These are phyloP conservation scores for Clarias laeviceps DNA, from an alignment of 2,797 vertebrate species.

Conservation along the genomic window DNA sequence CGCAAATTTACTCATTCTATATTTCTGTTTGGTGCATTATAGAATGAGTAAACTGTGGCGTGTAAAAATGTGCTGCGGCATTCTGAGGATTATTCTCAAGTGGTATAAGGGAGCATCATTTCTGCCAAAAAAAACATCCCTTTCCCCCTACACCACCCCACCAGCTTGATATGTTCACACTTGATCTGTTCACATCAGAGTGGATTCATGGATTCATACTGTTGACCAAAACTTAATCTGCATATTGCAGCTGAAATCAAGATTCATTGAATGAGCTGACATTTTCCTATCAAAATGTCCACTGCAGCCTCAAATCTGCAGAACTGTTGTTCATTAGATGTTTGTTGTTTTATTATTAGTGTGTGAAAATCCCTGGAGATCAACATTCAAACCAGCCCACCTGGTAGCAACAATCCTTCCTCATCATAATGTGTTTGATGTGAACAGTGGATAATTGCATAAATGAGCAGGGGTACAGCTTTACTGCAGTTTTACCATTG, in stretches of 20 bases:
- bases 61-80: not conserved
- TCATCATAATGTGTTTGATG: slow-evolving; percentile 9
- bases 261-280: not conserved
- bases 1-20: too few relatives aligned
- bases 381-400: not conserved
- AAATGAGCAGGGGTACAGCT: not conserved
- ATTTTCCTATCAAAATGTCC: not conserved
- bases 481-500: not conserved
- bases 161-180: not conserved
- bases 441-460: slow-evolving; percentile 5
- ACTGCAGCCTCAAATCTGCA: not conserved
- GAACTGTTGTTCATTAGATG: not conserved
- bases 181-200: not conserved
- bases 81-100: not conserved
- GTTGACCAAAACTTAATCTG: not conserved
- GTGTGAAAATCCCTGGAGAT: not conserved
- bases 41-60: not conserved
- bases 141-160: not conserved
- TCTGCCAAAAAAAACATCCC: not conserved
- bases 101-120: not conserved
- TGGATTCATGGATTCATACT: not conserved
- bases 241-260: not conserved
- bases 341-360: not conserved
- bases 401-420: not conserved
- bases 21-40: not conserved